phyloP scores from a whole-genome alignment of 2,797 vertebrate genomes.

The Acanthiza pusilla region DNA sequence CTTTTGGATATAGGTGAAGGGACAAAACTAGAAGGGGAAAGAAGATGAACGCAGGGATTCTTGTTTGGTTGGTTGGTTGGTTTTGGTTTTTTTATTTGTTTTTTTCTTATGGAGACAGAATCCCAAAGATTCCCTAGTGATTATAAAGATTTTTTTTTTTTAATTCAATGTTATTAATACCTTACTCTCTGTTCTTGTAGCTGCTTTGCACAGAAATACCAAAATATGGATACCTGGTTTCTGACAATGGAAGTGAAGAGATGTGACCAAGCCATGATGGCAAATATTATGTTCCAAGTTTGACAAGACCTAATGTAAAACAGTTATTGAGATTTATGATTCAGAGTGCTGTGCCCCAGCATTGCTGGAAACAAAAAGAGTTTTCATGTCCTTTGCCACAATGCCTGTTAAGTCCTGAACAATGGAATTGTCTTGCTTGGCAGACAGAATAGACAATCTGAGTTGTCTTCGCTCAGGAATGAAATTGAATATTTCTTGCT shows the following conservation, averaged over 20 bases:
- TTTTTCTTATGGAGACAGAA: neutral
- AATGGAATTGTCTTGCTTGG: conserved; percentile 36
- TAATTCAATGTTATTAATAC: neutral
- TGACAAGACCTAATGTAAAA: neutral
- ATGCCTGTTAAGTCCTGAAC: neutral
- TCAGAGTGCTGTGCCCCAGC: neutral
- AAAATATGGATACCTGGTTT: neutral
- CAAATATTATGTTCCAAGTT: neutral
- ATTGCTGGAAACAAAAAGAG: neutral
- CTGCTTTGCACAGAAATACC: neutral
- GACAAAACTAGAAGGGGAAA: neutral
- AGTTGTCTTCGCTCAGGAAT: neutral
- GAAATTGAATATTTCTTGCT: conserved; percentile 26
- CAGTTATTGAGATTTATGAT: neutral
- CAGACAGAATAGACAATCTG: neutral
- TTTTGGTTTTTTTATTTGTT: neutral
- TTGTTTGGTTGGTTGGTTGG: too few relatives aligned
- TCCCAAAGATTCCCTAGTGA: neutral
- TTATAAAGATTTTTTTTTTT: neutral
- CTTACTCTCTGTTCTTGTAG: neutral
- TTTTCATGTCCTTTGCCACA: neutral
- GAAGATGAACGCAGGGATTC: neutral
- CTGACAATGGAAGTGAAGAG: neutral
- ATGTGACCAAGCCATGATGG: neutral
- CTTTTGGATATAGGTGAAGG: neutral